A percentile compares a stretch with the other conserved stretches of the same genome.
Conservation (phyloP, 2,888 invertebrate species). For the Brassicogethes aeneus region DNA sequence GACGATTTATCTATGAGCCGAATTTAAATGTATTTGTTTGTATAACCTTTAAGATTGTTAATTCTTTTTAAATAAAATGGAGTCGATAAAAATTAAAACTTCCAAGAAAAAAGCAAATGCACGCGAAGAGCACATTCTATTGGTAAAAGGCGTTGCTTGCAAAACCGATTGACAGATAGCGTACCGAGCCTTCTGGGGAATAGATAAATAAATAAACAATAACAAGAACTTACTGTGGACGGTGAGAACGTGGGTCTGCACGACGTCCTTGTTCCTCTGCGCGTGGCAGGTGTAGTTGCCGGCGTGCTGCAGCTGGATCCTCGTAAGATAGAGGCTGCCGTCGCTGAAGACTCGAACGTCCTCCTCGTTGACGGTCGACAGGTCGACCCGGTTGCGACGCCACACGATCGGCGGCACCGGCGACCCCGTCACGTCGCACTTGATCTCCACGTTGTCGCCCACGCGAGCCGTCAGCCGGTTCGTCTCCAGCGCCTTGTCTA, state of each 20-base stretch:
- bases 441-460: conserved; percentile 69
- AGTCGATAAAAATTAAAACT: no score
- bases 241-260: conserved; percentile 63
- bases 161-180: no score
- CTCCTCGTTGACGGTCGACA: conserved; percentile 51
- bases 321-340: conserved; percentile 63
- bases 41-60: no score
- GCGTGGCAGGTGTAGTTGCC: conserved; percentile 74
- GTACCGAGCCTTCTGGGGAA: no score
- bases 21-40: no score
- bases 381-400: conserved; percentile 57
- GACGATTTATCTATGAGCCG: no score
- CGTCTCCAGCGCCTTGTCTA: conserved; percentile 62
- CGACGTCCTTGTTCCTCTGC: conserved; percentile 59
- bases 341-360: conserved; percentile 63
- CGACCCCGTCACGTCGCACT: conserved; percentile 65
- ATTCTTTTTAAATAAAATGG: no score
- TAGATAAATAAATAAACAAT: no score
- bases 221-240: conserved; percentile 55
- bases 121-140: no score
- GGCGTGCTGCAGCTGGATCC: conserved; percentile 62
- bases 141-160: no score
- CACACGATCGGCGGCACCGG: conserved; percentile 63
- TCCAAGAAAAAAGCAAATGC: no score
- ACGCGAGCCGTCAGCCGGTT: conserved; percentile 62